A percentile compares a stretch with the other conserved stretches of the same genome.
These are phyloP conservation scores for Lutjanus campechanus DNA, from an alignment of 2,797 vertebrate genomes.

Conservation along the genomic window DNA sequence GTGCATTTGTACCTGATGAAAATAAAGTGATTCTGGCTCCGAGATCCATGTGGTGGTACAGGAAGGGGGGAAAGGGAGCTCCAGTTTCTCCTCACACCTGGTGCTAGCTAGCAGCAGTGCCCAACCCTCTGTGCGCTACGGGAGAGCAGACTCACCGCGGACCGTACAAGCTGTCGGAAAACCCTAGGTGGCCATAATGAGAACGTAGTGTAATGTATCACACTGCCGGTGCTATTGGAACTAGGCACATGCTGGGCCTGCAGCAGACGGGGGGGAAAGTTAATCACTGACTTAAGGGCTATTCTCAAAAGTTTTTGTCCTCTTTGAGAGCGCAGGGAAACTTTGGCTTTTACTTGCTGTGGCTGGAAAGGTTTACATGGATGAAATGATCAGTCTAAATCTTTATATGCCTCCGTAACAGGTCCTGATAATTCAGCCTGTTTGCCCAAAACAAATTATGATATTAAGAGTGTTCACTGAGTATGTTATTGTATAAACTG, in stretches of 20 bases:
- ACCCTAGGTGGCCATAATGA: constrained; percentile 73
- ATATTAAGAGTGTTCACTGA: background rate
- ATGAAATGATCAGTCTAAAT: constrained; percentile 10
- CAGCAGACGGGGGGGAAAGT: constrained; percentile 66
- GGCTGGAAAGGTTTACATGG: background rate
- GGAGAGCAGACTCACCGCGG: constrained; percentile 86
- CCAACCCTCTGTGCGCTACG: constrained; percentile 78
- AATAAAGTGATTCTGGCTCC: constrained; percentile 55
- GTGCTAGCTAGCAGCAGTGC: constrained; percentile 83
- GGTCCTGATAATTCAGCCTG: background rate
- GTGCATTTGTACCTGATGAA: constrained; percentile 42
- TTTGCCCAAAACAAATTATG: background rate
- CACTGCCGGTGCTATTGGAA: constrained; percentile 67
- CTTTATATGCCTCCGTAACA: background rate
- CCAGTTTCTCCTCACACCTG: constrained; percentile 68
- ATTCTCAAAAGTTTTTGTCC: constrained; percentile 58
- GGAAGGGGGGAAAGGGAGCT: constrained; percentile 42
- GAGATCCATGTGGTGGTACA: constrained; percentile 32
- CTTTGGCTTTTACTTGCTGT: constrained; percentile 11
- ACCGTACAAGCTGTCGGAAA: constrained; percentile 86
- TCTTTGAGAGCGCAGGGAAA: constrained; percentile 46
- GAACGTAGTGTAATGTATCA: constrained; percentile 71
- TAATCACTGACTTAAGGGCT: constrained; percentile 72
- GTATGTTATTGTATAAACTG: background rate
- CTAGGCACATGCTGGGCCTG: constrained; percentile 61